Evolutionary conservation across 1,140 invertebrate genomes (phyloP), one percentile per base, ranked within the genome.

Genomic region (Drosophila guanche): DNA sequence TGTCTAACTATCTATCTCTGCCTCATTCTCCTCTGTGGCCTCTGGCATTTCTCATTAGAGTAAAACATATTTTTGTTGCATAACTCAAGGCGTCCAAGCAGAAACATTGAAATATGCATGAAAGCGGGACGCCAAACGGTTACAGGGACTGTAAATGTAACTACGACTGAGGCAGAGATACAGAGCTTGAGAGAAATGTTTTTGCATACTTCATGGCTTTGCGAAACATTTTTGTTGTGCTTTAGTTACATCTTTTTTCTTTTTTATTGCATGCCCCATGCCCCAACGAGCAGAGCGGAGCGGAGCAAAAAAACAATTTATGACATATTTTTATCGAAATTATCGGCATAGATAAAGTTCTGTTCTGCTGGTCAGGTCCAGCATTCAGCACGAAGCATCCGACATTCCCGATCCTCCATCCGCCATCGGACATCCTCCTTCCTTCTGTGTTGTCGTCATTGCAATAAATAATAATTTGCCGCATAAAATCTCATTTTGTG

Each of bases 381-480:
- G 27, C 16, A 20, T 20, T 29, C 27, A 20, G 16, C 16, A 20
- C 16, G 0, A 20, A 20, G 16, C 16, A 20, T 20, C 16, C 16
- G 16, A 20, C 33, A 12, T 37, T 12, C 33, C 4, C 33, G 10
- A 12, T 37, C 20, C 37, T 27, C 42, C 8, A 8, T n/a, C 10
- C 10, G 10, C 16, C 16, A 20, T 20, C 16, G 0, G 16, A 20
- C 33, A 12, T 12, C 4, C 25, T 45, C 41, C n/a, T 1, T 12
- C 20, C 12, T 23, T 1, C 20, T 16, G 20, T 41, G 25, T 25
- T 46, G 33, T 63, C 37, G 33, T 63, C 37, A 48, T 42, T 69
- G 74, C 73, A 57, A 78, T 78, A 78, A 78, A 78, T 78, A 78
- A 75, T 75, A 63, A 79, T 70, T 75, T 65, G 50, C 58, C 29